Percentiles rank a stretch among this genome's conserved stretches.
phyloP scores from a whole-genome alignment of 2,797 vertebrate genomes.

The Tympanoctomys barrerae region DNA sequence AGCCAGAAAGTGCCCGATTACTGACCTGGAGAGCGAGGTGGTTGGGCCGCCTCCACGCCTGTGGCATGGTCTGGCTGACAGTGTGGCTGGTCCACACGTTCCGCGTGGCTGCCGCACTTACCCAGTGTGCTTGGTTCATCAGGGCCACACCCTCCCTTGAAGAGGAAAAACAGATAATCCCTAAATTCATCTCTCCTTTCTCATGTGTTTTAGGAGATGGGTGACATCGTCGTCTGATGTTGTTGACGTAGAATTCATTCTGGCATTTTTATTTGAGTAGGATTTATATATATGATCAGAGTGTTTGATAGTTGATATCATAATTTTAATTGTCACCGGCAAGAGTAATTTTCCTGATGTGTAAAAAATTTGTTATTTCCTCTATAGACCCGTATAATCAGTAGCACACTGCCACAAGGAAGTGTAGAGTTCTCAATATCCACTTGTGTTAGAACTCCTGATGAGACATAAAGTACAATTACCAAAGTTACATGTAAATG shows the following conservation, averaged over 20 bases:
- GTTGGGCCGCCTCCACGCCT: too few species aligned
- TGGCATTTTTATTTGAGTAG: neutral
- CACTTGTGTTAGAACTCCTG: neutral
- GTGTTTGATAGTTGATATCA: neutral
- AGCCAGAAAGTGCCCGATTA: too few species aligned
- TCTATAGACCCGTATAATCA: accelerated
- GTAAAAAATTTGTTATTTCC: neutral
- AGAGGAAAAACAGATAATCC: accelerated
- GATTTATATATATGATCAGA: neutral
- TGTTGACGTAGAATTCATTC: neutral
- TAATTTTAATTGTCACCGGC: neutral
- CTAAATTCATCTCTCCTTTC: too few species aligned
- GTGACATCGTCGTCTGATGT: accelerated
- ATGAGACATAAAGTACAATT: neutral
- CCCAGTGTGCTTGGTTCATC: accelerated
- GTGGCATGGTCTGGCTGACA: too few species aligned
- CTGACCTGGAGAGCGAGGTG: neutral
- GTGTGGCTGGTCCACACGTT: neutral
- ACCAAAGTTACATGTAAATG: neutral
- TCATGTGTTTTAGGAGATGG: neutral
- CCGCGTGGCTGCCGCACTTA: accelerated
- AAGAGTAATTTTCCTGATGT: neutral
- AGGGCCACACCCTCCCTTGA: too few species aligned
- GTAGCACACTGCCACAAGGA: neutral
- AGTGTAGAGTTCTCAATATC: neutral